These are phyloP conservation scores for Dusona sp. DNA, from an alignment of 2,888 invertebrate species.

Conservation along the genomic window DNA sequence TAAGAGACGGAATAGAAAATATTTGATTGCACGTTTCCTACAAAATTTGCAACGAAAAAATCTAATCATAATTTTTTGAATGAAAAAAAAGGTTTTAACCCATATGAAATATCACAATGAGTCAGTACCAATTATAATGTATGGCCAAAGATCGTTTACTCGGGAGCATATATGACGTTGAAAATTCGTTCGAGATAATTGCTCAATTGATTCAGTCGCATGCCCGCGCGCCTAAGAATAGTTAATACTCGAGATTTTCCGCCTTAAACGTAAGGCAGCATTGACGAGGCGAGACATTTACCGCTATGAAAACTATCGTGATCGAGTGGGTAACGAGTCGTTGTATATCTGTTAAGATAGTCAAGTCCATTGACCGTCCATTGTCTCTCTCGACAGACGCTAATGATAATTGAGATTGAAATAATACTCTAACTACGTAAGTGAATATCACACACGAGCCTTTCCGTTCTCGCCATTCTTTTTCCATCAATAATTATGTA, in stretches of 20 bases:
- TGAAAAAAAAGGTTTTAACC: not conserved
- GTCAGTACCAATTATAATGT: not conserved
- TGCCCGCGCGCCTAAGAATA: not conserved
- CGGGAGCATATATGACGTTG: not conserved
- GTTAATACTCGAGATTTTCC: not conserved
- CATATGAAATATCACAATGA: not conserved
- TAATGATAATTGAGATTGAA: constrained; percentile 54
- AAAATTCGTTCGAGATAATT: constrained; percentile 23
- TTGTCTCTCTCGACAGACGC: constrained; percentile 47
- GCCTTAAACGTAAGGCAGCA: not conserved
- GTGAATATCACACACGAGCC: constrained; percentile 24
- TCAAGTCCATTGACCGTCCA: constrained; percentile 58
- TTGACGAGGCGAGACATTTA: constrained; percentile 3
- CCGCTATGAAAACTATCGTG: constrained; percentile 31
- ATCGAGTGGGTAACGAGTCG: constrained; percentile 6
- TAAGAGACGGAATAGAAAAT: not conserved
- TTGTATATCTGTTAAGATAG: not conserved
- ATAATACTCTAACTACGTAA: constrained; percentile 42
- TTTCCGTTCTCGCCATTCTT: not conserved
- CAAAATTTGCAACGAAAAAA: not conserved
- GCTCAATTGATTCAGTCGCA: not conserved
- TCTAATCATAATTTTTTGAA: not conserved
- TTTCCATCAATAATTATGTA: not conserved
- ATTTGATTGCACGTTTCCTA: not conserved
- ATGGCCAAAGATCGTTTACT: not conserved